phyloP scores from a whole-genome alignment of 2,888 invertebrate species.

The Monoplex corrugatus region DNA sequence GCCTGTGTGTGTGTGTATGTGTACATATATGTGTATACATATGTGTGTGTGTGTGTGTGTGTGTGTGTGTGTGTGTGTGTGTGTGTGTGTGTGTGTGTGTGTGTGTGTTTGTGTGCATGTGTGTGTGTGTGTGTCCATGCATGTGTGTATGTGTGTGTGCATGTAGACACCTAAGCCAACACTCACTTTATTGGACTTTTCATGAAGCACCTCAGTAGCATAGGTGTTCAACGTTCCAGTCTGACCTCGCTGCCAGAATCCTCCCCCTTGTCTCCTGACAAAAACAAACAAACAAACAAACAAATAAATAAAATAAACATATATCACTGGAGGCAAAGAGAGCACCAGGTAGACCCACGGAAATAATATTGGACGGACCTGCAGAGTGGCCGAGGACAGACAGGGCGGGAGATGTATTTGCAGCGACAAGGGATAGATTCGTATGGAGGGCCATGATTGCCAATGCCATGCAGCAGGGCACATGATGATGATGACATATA shows the following conservation, averaged over 20 bases:
- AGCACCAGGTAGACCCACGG: too few species aligned
- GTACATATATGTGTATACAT: not conserved
- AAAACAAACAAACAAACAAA: slow-evolving; percentile 1
- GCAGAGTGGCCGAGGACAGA: too few species aligned
- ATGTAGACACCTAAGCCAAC: not conserved
- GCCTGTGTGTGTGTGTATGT: not conserved
- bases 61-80: slow-evolving; percentile 22
- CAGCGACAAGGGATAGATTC: too few species aligned
- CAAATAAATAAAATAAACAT: too few species aligned
- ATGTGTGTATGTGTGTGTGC: slow-evolving; percentile 6
- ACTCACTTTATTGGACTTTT: slow-evolving; percentile 45
- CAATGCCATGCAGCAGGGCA: too few species aligned
- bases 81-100: not conserved
- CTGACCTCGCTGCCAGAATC: slow-evolving; percentile 79
- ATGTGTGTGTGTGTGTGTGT: slow-evolving; percentile 17
- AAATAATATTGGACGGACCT: too few species aligned
- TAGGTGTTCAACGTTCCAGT: slow-evolving; percentile 76
- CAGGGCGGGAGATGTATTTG: too few species aligned
- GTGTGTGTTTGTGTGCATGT: slow-evolving; percentile 2
- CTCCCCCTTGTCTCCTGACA: slow-evolving; percentile 65
- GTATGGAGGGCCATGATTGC: too few species aligned
- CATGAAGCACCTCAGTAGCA: slow-evolving; percentile 73
- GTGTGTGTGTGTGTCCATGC: not conserved
- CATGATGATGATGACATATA: too few species aligned
- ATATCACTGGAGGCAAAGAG: too few species aligned